Evolutionary conservation across 1,140 invertebrate genomes (phyloP).

Genomic region (Vanessa tameamea): DNA sequence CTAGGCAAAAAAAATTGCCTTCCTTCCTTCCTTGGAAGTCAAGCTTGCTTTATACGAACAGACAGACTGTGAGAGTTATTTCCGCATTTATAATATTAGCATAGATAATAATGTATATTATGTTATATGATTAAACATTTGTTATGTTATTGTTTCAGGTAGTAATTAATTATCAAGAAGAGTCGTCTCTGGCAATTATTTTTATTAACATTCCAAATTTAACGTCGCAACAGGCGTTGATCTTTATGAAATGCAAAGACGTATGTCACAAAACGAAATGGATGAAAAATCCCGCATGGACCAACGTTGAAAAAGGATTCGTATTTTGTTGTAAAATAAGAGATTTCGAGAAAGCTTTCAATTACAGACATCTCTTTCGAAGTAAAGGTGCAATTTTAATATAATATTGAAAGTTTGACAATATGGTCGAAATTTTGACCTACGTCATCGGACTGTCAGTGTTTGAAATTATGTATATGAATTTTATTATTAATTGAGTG

Average conservation of each 20-base stretch:
- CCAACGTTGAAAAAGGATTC: constrained; percentile 53
- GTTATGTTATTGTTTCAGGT: constrained; percentile 49
- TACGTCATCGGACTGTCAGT: neutral
- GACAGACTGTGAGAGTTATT: too few relatives aligned
- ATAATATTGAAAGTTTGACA: neutral
- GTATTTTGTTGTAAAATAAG: constrained; percentile 58
- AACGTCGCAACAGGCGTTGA: constrained; percentile 35
- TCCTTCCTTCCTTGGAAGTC: too few relatives aligned
- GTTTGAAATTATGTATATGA: too few relatives aligned
- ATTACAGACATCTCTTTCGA: constrained; percentile 16
- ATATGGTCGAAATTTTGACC: too few relatives aligned
- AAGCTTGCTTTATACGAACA: too few relatives aligned
- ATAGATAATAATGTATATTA: neutral
- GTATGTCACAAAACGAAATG: constrained; percentile 56
- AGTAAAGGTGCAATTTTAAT: neutral
- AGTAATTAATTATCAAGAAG: constrained; percentile 46
- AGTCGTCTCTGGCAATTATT: constrained; percentile 57
- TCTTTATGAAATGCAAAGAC: constrained; percentile 54
- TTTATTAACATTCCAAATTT: constrained; percentile 64
- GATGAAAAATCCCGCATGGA: constrained; percentile 43
- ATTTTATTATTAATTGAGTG: too few relatives aligned
- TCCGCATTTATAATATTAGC: too few relatives aligned
- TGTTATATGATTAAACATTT: neutral
- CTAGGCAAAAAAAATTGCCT: too few relatives aligned
- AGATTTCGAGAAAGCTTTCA: constrained; percentile 56